phyloP scores from a whole-genome alignment of 2,113 vertebrate species.

The Microcebus murinus region DNA sequence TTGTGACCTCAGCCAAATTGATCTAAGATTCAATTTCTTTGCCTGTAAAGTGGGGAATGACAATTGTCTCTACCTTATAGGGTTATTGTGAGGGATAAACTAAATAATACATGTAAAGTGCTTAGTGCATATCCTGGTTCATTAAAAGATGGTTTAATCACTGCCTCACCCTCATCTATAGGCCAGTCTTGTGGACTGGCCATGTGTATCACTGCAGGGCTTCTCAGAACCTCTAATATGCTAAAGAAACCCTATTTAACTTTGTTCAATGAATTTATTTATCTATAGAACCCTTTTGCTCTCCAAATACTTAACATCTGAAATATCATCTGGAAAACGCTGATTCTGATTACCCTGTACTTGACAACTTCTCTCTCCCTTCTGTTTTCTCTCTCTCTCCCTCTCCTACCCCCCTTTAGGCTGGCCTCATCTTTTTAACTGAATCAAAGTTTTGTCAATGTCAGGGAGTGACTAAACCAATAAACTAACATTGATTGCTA shows the following conservation, averaged over 20 bases:
- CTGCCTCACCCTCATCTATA: background rate
- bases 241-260: background rate
- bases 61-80: constrained; percentile 20
- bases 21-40: constrained; percentile 35
- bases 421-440: constrained; percentile 15
- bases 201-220: background rate
- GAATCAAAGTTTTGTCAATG: constrained; percentile 25
- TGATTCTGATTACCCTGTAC: background rate
- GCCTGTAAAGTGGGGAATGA: background rate
- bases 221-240: constrained; percentile 33
- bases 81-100: constrained; percentile 38
- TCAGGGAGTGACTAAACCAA: constrained; percentile 38
- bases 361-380: background rate
- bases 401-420: background rate
- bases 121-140: background rate
- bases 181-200: background rate
- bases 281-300: background rate
- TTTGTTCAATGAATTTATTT: constrained; percentile 12
- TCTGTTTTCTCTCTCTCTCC: background rate
- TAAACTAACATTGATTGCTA: constrained; percentile 7
- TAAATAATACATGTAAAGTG: background rate
- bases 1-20: constrained; percentile 37
- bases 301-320: background rate
- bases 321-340: constrained; percentile 18
- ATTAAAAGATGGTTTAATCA: background rate